Conservation (phyloP, 2,888 invertebrate species). For the Eupelmus urozonus region DNA sequence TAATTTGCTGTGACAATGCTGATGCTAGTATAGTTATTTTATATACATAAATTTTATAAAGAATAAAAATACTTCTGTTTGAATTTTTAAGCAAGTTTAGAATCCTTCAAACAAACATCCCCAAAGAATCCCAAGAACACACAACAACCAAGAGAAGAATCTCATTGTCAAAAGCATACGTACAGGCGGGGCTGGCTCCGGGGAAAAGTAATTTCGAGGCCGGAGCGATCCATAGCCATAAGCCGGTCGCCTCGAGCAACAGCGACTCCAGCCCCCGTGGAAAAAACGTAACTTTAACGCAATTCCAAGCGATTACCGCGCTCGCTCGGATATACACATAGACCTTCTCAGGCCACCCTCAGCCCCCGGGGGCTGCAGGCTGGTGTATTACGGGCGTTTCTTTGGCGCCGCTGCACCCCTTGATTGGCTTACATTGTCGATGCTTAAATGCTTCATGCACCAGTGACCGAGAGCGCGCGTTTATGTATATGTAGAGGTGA, state of each 20-base stretch:
- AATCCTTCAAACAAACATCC: too few relatives aligned
- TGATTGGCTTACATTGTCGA: constrained; percentile 78
- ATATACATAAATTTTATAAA: too few relatives aligned
- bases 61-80: too few relatives aligned
- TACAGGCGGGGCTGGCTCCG: not conserved
- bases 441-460: constrained; percentile 77
- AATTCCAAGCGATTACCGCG: constrained; percentile 75
- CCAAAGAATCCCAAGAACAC: not conserved
- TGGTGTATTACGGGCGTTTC: not conserved
- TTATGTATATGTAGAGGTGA: constrained; percentile 63
- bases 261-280: not conserved
- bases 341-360: constrained; percentile 43
- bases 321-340: constrained; percentile 62
- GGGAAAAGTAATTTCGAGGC: constrained; percentile 53
- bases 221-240: not conserved
- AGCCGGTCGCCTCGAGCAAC: not conserved
- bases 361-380: not conserved
- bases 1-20: constrained; percentile 15
- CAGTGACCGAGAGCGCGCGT: constrained; percentile 73
- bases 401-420: constrained; percentile 63
- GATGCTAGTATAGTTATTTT: too few relatives aligned
- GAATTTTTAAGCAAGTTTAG: too few relatives aligned
- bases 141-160: too few relatives aligned
- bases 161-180: not conserved
- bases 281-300: constrained; percentile 72